These are phyloP conservation scores for Mycetomoellerius zeteki DNA, from an alignment of 1,140 invertebrate genomes.

Conservation along the genomic window DNA sequence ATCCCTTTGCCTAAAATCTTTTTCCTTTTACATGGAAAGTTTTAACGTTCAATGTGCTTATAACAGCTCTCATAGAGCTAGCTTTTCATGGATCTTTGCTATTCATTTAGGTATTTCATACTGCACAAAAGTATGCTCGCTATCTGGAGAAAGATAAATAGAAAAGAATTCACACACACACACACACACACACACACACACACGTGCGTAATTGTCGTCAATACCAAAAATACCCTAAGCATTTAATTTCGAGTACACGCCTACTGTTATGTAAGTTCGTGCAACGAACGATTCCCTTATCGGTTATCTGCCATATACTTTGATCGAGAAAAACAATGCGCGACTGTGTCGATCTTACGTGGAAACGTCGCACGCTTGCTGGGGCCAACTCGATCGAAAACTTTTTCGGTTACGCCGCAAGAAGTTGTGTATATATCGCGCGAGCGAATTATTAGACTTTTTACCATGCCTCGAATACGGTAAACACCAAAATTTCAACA, in stretches of 20 bases:
- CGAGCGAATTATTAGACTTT: conserved; percentile 25
- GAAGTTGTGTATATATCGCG: conserved; percentile 5
- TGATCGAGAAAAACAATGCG: conserved; percentile 72
- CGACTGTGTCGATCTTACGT: conserved; percentile 72
- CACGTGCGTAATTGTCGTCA: not conserved
- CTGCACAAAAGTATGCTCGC: not conserved
- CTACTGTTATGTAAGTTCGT: conserved; percentile 69
- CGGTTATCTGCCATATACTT: conserved; percentile 77
- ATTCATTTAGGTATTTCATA: not conserved
- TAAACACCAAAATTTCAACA: conserved; percentile 19
- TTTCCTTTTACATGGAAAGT: not conserved
- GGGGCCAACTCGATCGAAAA: conserved; percentile 13
- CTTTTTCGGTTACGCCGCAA: not conserved
- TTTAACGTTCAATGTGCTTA: conserved; percentile 10
- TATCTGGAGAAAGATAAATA: not conserved
- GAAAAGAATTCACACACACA: not conserved
- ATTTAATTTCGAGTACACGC: conserved; percentile 72
- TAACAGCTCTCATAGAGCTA: not conserved
- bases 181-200: too few species aligned
- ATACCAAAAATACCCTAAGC: conserved; percentile 30
- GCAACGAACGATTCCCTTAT: conserved; percentile 68
- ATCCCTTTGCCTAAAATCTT: not conserved
- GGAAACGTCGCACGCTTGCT: conserved; percentile 1
- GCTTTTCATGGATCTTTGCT: not conserved
- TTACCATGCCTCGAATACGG: not conserved